Evolutionary conservation across 2,113 vertebrate genomes (phyloP), one percentile per base, ranked within the genome.

Genomic region (Gnathonemus echidnorhynchus): DNA sequence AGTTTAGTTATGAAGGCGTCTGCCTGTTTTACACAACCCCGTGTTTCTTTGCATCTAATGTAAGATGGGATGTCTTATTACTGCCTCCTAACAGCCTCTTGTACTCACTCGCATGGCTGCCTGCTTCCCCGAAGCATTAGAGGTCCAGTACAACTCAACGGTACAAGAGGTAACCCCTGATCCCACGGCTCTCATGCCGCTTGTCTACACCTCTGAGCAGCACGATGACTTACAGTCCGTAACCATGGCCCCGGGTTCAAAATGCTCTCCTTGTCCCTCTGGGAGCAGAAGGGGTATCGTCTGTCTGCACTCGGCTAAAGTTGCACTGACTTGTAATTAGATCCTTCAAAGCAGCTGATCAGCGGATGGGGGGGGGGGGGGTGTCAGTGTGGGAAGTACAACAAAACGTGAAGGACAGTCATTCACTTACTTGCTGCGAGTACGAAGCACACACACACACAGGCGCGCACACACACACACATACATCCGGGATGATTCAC

Each of bases 1-100:
- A 19, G 48, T 86, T 90, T 42, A 48, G 53, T 90, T 89, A 53
- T 89, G 49, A 83, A 17, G 70, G 88, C 48, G 19, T n/a, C 70
- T 80, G 27, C 45, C 31, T 49, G 48, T 83, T 89, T 74, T 8
- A 39, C 35, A 80, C 31, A 39, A 7, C 27, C 46, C 45, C 2
- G 11, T 74, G 13, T 15, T 49, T 77, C 46, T 77, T 45, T 49
- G n/a, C 62, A 50, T 88, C 88, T 77, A 77, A 74, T 88, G 24
- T 74, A n/a, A 77, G 80, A 86, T n/a, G 56, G 35, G 53, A 42
- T 17, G 1, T 80, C 49, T 27, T 5, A 50, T 89, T 24, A 66
- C 56, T 5, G 53, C 85, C 21, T n/a, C 35, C 13, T 17, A 17
- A 13, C n/a, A 35, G 17, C n/a, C 24, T 42, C 21, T 77, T 46